Evolutionary conservation across 2,888 invertebrate genomes (phyloP), one percentile per base, ranked within the genome.

Genomic region (Strigamia maritima): DNA sequence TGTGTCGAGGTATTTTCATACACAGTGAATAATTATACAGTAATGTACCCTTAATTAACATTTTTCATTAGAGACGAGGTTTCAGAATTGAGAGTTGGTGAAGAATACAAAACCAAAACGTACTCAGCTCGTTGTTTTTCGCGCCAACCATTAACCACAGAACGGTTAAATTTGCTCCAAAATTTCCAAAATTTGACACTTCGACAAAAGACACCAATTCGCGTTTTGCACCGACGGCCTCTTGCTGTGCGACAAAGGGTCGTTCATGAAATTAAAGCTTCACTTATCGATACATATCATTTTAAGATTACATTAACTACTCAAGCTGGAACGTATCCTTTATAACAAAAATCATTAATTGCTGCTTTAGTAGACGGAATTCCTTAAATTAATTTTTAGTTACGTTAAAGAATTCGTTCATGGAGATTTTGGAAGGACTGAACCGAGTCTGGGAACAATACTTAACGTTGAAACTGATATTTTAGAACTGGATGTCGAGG

Each of bases 371-470:
- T 24, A 60, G 1, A 60, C 60, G 12, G 14, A 60, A 24, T 60
- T 60, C 60, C 19, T 60, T 24, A 24, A 8, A 60, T 28, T 28
- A 19, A 19, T 44, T 79, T 60, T 8, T 70, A 86, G 86, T 6
- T 99, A 99, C 85, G 91, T 99, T 0, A 99, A 99, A 87, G 98
- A 99, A 88, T 94, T 98, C 88, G 93, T 95, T 24, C 97, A 98
- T 87, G 95, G 98, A 2, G 98, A 99, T 88, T 93, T 97, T 85
- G 93, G 94, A 0, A 89, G 98, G 82, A 96, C 97, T 0, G 85
- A 85, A 12, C 98, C 98, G 0, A 91, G 90, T 83, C 87, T 98
- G 31, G 87, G 90, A 0, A 89, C 90, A 24, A 87, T 95, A 65
- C 87, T 96, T 49, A 90, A 90, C 0, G 86, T 87, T 35, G 89